phyloP scores from a whole-genome alignment of 2,888 invertebrate species.

The Stenichneumon culpator region DNA sequence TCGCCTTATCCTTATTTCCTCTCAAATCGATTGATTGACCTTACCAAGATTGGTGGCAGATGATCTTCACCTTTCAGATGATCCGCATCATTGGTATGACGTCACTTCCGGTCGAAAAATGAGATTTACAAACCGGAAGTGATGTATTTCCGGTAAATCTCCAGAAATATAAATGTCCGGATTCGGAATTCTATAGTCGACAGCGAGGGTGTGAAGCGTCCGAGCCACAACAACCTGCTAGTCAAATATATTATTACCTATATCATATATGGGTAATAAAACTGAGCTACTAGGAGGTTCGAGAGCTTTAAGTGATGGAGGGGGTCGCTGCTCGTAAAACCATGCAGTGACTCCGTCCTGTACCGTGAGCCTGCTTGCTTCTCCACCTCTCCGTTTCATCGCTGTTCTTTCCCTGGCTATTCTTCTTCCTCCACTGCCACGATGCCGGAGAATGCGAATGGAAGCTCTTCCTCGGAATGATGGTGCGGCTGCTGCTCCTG shows the following conservation, averaged over 20 bases:
- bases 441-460: constrained; percentile 35
- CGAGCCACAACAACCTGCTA: background rate
- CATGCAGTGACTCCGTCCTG: constrained; percentile 58
- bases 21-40: constrained; percentile 50
- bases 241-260: background rate
- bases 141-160: background rate
- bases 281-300: constrained; percentile 18
- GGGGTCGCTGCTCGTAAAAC: constrained; percentile 78
- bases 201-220: background rate
- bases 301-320: constrained; percentile 66
- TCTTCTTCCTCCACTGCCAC: constrained; percentile 26
- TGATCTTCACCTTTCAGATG: background rate
- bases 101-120: background rate
- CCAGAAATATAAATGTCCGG: background rate
- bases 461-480: constrained; percentile 48
- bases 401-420: constrained; percentile 19
- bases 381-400: constrained; percentile 28
- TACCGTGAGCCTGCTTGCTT: background rate
- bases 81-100: background rate
- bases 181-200: background rate
- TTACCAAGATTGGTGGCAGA: constrained; percentile 13
- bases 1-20: constrained; percentile 30
- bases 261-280: constrained; percentile 16
- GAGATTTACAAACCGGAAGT: background rate
- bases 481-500: constrained; percentile 30